These are phyloP conservation scores for Oryctes rhinoceros DNA, from an alignment of 1,140 invertebrate species.

Conservation along the genomic window DNA sequence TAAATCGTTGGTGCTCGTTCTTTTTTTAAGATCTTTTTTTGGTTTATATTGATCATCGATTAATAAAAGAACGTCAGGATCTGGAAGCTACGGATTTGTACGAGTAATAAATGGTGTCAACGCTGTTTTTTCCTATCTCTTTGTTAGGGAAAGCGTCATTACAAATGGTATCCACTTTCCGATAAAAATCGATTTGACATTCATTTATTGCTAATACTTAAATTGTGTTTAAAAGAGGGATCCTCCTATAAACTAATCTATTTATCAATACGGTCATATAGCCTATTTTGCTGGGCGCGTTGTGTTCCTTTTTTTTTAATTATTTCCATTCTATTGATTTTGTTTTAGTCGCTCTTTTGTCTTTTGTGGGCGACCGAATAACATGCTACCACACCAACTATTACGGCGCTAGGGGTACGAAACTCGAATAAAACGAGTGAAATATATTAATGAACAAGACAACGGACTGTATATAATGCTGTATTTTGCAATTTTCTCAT, in stretches of 20 bases:
- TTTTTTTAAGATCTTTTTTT: constrained; percentile 9
- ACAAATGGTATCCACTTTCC: constrained; percentile 49
- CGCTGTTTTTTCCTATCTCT: constrained; percentile 45
- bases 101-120: constrained; percentile 51
- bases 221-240: constrained; percentile 47
- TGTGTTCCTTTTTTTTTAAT: neutral
- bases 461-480: neutral
- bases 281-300: neutral
- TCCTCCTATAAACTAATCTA: constrained; percentile 47
- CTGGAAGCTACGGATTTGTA: constrained; percentile 47
- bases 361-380: neutral
- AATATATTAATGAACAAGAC: neutral
- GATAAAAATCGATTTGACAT: constrained; percentile 54
- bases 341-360: neutral
- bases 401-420: neutral
- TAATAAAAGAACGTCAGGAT: constrained; percentile 18
- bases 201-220: constrained; percentile 52
- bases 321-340: constrained; percentile 15
- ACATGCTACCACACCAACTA: neutral
- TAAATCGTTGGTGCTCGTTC: neutral
- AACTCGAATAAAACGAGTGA: neutral
- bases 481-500: neutral
- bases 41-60: constrained; percentile 22
- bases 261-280: constrained; percentile 46
- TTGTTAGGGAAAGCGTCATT: constrained; percentile 43